Base-by-base conservation (phyloP, 2,888 invertebrate genomes). In the Philereme transversata region DNA sequence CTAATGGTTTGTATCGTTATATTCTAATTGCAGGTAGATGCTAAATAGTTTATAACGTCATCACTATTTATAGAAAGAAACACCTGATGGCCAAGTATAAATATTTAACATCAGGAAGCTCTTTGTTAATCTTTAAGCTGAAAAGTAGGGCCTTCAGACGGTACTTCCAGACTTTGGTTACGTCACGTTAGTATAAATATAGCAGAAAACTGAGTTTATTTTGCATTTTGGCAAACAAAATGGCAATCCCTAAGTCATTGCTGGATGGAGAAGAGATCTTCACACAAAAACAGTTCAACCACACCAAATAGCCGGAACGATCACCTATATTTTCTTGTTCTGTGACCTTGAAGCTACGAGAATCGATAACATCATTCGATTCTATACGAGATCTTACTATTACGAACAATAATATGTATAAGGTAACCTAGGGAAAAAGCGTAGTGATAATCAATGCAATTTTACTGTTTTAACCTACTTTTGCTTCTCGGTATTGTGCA, bases 81-180 rank as follows among this genome's bases (percentile, higher is more conserved):
- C n/a, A 7, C n/a, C 9, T 9, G 4, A 9, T 22, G 11, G 22
- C 22, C 22, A 45, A 11, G 6, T 6, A 6, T 36, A 36, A 36
- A 36, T 40, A 40, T 40, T 6, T 8, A 8, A 40, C 8, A 8
- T 40, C 40, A 8, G 7, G 40, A 7, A 40, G 6, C 40, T 40
- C 40, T 40, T 6, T 6, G 5, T 43, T n/a, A 5, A 43, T 5
- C n/a, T 5, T 10, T 51, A 47, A 6, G 45, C 49, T 48, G 48
- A 46, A 57, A 36, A 9, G 41, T 58, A 36, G 44, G 63, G 60
- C 65, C 68, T 68, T 64, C 60, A 60, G 34, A 46, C 10, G 8
- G 7, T 51, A 46, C 34, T 57, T 4, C 55, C 48, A 56, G 56
- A 50, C 41, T 64, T 64, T 59, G 34, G 59, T 62, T 57, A 49